Percentiles rank a stretch among this genome's conserved stretches.
Evolutionary conservation across 2,888 invertebrate genomes (phyloP).

Genomic region (Omphaloscelis lunosa): DNA sequence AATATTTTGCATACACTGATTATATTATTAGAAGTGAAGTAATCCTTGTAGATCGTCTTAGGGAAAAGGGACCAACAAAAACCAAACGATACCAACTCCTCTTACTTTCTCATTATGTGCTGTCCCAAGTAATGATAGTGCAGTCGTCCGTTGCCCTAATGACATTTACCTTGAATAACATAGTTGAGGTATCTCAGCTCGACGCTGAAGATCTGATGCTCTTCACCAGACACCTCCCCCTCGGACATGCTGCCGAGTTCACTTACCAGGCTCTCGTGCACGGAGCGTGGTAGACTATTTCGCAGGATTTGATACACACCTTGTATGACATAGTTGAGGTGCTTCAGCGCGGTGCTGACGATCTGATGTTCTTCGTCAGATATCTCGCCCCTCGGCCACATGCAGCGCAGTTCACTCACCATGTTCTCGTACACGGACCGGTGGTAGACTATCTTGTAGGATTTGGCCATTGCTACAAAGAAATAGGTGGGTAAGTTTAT

Average conservation of each 20-base stretch:
- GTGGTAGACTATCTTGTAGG: slow-evolving; percentile 80
- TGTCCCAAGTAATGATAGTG: not conserved
- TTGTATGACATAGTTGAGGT: slow-evolving; percentile 74
- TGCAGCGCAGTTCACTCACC: slow-evolving; percentile 66
- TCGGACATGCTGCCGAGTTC: slow-evolving; percentile 78
- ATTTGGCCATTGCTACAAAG: slow-evolving; percentile 78
- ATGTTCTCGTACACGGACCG: slow-evolving; percentile 77
- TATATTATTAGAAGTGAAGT: not conserved
- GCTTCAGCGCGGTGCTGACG: slow-evolving; percentile 69
- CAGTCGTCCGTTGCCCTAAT: not conserved
- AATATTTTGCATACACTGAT: too few relatives aligned
- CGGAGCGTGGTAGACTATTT: slow-evolving; percentile 77
- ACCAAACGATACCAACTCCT: not conserved
- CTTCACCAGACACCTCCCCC: slow-evolving; percentile 75
- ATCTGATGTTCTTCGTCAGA: slow-evolving; percentile 77
- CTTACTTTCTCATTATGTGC: not conserved
- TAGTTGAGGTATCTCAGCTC: slow-evolving; percentile 72
- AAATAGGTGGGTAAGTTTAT: not conserved
- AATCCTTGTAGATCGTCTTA: not conserved
- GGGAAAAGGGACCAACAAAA: not conserved
- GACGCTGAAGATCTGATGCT: slow-evolving; percentile 73
- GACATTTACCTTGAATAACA: slow-evolving; percentile 73
- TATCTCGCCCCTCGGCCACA: slow-evolving; percentile 80
- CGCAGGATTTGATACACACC: slow-evolving; percentile 77
- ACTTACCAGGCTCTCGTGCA: slow-evolving; percentile 75